Percentiles rank a stretch among this genome's conserved stretches.
Evolutionary conservation across 2,888 invertebrate species (phyloP).

Genomic region (Drosophila parthenogenetica): DNA sequence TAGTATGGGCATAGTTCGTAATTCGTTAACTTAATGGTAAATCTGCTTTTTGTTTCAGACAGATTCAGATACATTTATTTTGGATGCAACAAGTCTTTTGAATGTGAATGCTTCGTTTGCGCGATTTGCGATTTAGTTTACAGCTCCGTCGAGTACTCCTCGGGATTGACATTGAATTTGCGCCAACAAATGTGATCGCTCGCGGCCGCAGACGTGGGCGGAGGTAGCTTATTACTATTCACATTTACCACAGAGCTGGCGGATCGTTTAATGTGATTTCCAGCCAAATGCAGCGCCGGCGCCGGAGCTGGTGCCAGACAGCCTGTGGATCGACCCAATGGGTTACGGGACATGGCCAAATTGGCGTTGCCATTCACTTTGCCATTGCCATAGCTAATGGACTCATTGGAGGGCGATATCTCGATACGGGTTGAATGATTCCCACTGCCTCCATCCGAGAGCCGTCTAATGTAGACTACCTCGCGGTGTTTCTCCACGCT

Average conservation of each 20-base stretch:
- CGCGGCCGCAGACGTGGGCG: slow-evolving; percentile 65
- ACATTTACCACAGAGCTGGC: slow-evolving; percentile 77
- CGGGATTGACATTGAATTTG: slow-evolving; percentile 84
- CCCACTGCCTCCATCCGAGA: slow-evolving; percentile 81
- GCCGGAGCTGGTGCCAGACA: slow-evolving; percentile 60
- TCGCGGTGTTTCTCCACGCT: slow-evolving; percentile 82
- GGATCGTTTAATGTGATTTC: slow-evolving; percentile 73
- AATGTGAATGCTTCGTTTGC: slow-evolving; percentile 73
- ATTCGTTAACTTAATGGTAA: slow-evolving; percentile 65
- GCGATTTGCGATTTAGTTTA: slow-evolving; percentile 54
- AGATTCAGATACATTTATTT: slow-evolving; percentile 71
- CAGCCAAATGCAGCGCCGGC: slow-evolving; percentile 39
- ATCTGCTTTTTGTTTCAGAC: slow-evolving; percentile 49
- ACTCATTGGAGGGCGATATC: slow-evolving; percentile 84
- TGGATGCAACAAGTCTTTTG: slow-evolving; percentile 78
- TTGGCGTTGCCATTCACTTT: slow-evolving; percentile 53
- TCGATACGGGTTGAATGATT: slow-evolving; percentile 84
- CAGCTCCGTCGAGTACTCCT: slow-evolving; percentile 85
- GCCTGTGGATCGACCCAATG: slow-evolving; percentile 75
- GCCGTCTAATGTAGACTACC: slow-evolving; percentile 83
- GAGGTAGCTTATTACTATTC: slow-evolving; percentile 72
- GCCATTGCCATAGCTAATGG: slow-evolving; percentile 80
- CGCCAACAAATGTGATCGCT: slow-evolving; percentile 86
- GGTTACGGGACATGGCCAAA: slow-evolving; percentile 66
- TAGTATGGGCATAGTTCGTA: slow-evolving; percentile 60